phyloP scores from a whole-genome alignment of 2,888 invertebrate species.

The Mythimna impura region DNA sequence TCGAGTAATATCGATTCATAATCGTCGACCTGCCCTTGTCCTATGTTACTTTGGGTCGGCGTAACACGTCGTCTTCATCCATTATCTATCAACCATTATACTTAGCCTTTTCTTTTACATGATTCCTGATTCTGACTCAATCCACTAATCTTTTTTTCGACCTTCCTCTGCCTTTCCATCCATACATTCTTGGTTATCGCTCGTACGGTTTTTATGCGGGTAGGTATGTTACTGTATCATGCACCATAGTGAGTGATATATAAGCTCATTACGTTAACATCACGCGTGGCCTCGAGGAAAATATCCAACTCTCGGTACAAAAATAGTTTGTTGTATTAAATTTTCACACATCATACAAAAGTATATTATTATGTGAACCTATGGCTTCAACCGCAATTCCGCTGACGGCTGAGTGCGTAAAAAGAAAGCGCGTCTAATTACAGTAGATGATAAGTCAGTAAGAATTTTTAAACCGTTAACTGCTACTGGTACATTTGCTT shows the following conservation, averaged over 20 bases:
- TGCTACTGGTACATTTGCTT: too few species aligned
- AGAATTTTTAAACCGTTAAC: too few species aligned
- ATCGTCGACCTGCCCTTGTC: background rate
- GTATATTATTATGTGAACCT: background rate
- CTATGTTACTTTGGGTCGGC: background rate
- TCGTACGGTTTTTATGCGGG: constrained; percentile 6
- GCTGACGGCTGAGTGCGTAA: background rate
- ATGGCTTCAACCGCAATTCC: background rate
- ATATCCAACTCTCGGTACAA: constrained; percentile 18
- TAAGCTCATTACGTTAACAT: constrained; percentile 35
- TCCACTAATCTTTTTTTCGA: background rate
- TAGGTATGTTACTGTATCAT: constrained; percentile 16
- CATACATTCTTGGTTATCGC: background rate
- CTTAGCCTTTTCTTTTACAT: background rate
- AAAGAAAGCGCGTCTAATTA: background rate
- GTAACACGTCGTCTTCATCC: background rate
- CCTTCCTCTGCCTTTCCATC: background rate
- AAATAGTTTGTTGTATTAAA: constrained; percentile 39
- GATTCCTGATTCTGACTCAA: background rate
- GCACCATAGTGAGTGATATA: constrained; percentile 33
- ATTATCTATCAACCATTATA: background rate
- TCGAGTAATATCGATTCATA: background rate
- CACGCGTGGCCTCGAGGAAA: constrained; percentile 20
- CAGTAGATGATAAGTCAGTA: too few species aligned
- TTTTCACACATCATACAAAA: constrained; percentile 3